Conservation (phyloP, 2,888 invertebrate species). For the Villa cingulata region DNA sequence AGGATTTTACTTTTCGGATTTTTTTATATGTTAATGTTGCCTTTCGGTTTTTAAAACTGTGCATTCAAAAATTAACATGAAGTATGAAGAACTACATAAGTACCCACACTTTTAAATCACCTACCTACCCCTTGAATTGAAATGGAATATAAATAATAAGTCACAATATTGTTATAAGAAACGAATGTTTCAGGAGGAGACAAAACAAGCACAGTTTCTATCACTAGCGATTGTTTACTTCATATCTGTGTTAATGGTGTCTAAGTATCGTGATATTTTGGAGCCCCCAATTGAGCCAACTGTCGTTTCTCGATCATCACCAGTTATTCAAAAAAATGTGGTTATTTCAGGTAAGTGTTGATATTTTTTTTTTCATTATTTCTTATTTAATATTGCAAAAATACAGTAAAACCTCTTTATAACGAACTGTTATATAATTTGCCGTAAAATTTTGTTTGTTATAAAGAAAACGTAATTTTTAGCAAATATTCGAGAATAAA, state of each 20-base stretch:
- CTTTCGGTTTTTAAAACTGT: no score
- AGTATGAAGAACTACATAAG: no score
- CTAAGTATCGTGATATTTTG: slow-evolving; percentile 96
- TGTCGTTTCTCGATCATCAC: slow-evolving; percentile 45
- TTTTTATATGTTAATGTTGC: no score
- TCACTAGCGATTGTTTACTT: slow-evolving; percentile 98
- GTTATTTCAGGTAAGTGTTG: slow-evolving; percentile 29
- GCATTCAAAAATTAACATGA: no score
- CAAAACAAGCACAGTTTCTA: slow-evolving; percentile 98
- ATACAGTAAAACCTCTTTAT: no score
- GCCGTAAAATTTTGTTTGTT: no score
- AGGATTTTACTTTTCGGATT: no score
- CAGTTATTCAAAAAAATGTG: slow-evolving; percentile 38
- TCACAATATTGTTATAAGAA: slow-evolving; percentile 16
- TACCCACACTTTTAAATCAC: no score
- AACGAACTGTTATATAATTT: neutral
- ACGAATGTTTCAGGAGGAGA: slow-evolving; percentile 75
- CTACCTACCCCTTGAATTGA: slow-evolving; percentile 9
- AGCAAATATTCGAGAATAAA: no score
- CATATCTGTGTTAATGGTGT: slow-evolving; percentile 99
- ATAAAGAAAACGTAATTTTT: no score
- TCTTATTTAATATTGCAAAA: neutral
- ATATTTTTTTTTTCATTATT: slow-evolving; percentile 1
- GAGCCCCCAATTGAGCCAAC: slow-evolving; percentile 71
- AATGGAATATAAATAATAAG: no score